Percentiles rank a stretch among this genome's conserved stretches.
phyloP scores from a whole-genome alignment of 2,888 invertebrate species.

The Drosophila nr. fundita region DNA sequence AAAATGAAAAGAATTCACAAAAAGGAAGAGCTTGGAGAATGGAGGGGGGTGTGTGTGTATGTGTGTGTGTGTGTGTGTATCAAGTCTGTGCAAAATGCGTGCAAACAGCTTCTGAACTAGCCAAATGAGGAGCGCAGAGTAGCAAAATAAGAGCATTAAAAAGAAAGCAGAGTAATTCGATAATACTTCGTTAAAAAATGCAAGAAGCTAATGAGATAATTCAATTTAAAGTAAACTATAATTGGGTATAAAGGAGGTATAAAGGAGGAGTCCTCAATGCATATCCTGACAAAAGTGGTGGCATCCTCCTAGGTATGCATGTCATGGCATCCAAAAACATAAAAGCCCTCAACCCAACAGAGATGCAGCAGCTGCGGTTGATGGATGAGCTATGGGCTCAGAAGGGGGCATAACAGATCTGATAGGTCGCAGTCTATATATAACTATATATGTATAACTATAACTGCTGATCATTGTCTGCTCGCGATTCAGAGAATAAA shows the following conservation, averaged over 20 bases:
- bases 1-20: conserved; percentile 1
- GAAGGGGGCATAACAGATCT: too few relatives aligned
- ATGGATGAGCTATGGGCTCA: too few relatives aligned
- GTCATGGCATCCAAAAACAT: too few relatives aligned
- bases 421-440: too few relatives aligned
- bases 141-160: not conserved
- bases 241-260: too few relatives aligned
- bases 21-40: too few relatives aligned
- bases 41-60: not conserved
- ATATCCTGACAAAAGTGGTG: too few relatives aligned
- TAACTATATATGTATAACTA: not conserved
- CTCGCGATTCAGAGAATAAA: not conserved
- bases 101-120: conserved; percentile 15
- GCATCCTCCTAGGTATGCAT: too few relatives aligned
- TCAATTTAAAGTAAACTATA: not conserved
- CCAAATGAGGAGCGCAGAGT: not conserved
- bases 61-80: not conserved
- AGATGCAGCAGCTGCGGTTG: too few relatives aligned
- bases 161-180: not conserved
- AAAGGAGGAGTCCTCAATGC: too few relatives aligned
- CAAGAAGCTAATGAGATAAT: not conserved
- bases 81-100: conserved; percentile 20
- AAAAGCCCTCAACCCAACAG: too few relatives aligned
- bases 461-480: not conserved
- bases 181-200: not conserved